Base-by-base conservation (phyloP, 2,888 invertebrate species). In the Neria commutata region DNA sequence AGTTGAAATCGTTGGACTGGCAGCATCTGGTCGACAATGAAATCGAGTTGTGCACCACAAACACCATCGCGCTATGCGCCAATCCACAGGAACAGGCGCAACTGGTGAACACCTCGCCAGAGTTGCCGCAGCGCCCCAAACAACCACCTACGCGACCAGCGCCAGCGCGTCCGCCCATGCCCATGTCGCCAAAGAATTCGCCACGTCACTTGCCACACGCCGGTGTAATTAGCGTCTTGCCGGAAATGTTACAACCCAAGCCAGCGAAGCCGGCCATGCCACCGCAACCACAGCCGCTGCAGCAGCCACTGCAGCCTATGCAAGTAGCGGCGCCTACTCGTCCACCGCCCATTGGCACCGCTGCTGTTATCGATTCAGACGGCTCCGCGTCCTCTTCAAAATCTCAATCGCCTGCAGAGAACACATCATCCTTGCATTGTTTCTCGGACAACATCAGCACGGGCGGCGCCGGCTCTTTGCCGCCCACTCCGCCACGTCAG, bases 1-100 rank as follows among this genome's bases (percentile, higher is more conserved):
- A 87, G 29, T 83, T 96, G 24, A 95, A 93, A 79, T 92, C 94
- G 0, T 89, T 90, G 0, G 86, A 94, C 68, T 98, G 97, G 97
- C 85, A 89, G 48, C 87, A 88, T 24, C 87, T 90, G 68, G 89
- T 95, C 5, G 88, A 91, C 72, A 88, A 90, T 54, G 95, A 96
- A 83, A 88, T 96, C 67, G 88, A 87, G 58, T 83, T 95, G 48
- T 94, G 94, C 80, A 88, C 91, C 23, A 91, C 91, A 69, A 95
- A 94, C 72, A 93, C 95, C 8, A 85, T 92, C 56, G 89, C 95
- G 0, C 83, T 96, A 45, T 90, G 85, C 69, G 86, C 79, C 3
- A 73, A 77, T 66, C 76, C 78, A 2, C 58, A 71, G n/a, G 74
- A 71, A 53, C 76, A 79, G 51, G 75, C 79, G 2, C 73, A 72